A percentile compares a stretch with the other conserved stretches of the same genome.
These are phyloP conservation scores for Anolis sagrei DNA, from an alignment of 2,113 vertebrate genomes.

Conservation along the genomic window DNA sequence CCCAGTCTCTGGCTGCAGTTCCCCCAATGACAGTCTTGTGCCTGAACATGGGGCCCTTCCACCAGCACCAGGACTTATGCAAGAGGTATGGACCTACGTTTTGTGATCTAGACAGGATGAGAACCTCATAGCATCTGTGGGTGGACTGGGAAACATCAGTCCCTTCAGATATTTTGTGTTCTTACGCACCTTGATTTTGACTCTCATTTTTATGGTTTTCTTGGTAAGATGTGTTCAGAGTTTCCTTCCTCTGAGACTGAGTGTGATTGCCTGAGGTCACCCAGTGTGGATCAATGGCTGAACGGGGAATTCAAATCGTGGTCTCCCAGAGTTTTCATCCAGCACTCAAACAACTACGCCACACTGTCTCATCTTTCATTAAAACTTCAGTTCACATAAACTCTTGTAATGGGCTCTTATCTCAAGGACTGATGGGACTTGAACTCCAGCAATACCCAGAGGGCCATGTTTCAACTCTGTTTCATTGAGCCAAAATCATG, in stretches of 20 bases:
- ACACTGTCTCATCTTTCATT: background rate
- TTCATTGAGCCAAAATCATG: background rate
- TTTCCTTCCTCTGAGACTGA: no score
- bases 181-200: no score
- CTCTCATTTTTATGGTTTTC: no score
- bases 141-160: background rate
- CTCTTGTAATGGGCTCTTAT: background rate
- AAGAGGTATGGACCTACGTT: slow-evolving; percentile 78
- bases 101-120: background rate
- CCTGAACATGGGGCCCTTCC: slow-evolving; percentile 79
- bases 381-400: background rate
- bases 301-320: no score
- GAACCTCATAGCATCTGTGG: background rate
- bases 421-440: background rate
- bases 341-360: no score
- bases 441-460: background rate
- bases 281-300: no score
- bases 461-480: background rate
- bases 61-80: slow-evolving; percentile 53
- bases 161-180: no score
- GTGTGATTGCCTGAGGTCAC: no score
- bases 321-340: no score
- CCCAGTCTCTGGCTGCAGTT: slow-evolving; percentile 89
- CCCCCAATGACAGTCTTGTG: slow-evolving; percentile 89
- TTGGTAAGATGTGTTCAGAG: no score